These are phyloP conservation scores for Sturmia bella DNA, from an alignment of 2,888 invertebrate genomes.

Conservation along the genomic window DNA sequence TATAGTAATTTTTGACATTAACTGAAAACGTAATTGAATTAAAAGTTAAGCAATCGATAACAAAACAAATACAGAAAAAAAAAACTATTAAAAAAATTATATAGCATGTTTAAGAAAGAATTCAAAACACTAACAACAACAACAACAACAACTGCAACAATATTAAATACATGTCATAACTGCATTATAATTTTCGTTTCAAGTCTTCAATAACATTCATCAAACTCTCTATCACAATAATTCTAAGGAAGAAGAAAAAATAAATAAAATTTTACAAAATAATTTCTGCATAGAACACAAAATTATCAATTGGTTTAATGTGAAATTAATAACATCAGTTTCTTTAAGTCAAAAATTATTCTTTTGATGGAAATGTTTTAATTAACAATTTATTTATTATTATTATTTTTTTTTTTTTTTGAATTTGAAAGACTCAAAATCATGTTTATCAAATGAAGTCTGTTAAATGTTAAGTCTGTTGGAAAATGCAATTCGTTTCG, in stretches of 20 bases:
- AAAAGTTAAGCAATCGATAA: constrained; percentile 64
- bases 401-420: not conserved
- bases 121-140: constrained; percentile 40
- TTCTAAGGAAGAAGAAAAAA: not conserved
- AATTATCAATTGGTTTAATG: constrained; percentile 35
- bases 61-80: constrained; percentile 42
- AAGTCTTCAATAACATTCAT: constrained; percentile 38
- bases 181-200: constrained; percentile 39
- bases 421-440: no score
- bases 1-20: constrained; percentile 67
- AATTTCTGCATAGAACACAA: constrained; percentile 45
- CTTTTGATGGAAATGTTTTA: constrained; percentile 10
- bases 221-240: constrained; percentile 40
- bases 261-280: not conserved
- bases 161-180: constrained; percentile 55
- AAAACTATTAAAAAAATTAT: constrained; percentile 47
- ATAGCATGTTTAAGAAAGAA: constrained; percentile 65
- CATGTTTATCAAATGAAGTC: no score
- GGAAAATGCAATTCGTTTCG: no score
- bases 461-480: no score
- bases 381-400: no score
- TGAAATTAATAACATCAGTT: not conserved
- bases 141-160: constrained; percentile 53
- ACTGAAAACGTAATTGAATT: constrained; percentile 42
- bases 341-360: no score